Evolutionary conservation across 1,140 invertebrate genomes (phyloP).

Genomic region (Araneus ventricosus): DNA sequence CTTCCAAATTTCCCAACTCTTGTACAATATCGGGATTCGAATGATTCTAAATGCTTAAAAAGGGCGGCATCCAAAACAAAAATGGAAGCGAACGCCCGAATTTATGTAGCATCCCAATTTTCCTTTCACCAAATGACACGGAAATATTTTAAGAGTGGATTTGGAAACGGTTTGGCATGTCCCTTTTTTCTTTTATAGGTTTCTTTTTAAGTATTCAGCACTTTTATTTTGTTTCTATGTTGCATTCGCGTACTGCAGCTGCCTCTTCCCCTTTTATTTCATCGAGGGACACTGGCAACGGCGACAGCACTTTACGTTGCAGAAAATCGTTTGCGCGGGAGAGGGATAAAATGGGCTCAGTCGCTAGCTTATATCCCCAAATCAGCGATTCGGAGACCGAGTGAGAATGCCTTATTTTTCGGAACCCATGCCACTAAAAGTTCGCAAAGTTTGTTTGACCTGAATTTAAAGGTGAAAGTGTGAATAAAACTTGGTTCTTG

Average conservation of each 20-base stretch:
- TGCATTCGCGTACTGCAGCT: slow-evolving; percentile 48
- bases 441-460: slow-evolving; percentile 7
- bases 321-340: slow-evolving; percentile 40
- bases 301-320: slow-evolving; percentile 1
- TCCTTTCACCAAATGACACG: slow-evolving; percentile 66
- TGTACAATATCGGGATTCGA: neutral
- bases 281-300: neutral
- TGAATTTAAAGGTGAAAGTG: neutral
- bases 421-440: slow-evolving; percentile 8
- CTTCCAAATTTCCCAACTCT: neutral
- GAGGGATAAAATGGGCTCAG: slow-evolving; percentile 19
- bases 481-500: no score
- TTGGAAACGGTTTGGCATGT: slow-evolving; percentile 27
- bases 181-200: neutral
- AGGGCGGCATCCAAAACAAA: neutral
- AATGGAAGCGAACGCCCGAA: neutral
- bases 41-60: neutral
- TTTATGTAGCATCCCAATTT: slow-evolving; percentile 56
- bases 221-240: slow-evolving; percentile 41
- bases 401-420: neutral
- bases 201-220: slow-evolving; percentile 28
- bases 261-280: slow-evolving; percentile 37
- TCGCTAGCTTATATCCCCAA: slow-evolving; percentile 35
- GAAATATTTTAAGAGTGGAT: slow-evolving; percentile 72
- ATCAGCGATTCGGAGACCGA: slow-evolving; percentile 48